Conservation (phyloP, 2,797 vertebrate genomes). For the Erethizon dorsatum region DNA sequence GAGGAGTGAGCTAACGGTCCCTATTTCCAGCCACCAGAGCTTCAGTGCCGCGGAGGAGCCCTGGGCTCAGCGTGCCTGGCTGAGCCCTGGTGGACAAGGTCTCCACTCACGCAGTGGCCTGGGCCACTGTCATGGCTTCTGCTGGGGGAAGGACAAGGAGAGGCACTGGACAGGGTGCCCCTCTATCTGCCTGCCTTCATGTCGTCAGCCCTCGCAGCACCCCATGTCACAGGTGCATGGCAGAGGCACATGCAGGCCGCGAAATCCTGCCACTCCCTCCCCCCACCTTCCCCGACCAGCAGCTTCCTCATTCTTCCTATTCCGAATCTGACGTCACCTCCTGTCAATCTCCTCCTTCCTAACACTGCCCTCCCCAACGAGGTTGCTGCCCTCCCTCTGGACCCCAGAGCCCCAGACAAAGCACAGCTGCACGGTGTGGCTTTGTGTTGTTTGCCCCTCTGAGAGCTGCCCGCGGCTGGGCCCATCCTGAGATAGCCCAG, state of each 20-base stretch:
- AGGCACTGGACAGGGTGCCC: background rate
- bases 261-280: background rate
- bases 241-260: background rate
- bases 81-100: background rate
- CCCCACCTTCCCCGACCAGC: background rate
- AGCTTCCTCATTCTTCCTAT: background rate
- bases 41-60: background rate
- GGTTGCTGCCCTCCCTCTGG: background rate
- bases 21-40: background rate
- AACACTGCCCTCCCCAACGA: background rate
- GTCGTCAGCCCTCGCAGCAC: background rate
- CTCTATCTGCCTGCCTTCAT: background rate
- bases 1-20: background rate
- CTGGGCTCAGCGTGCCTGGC: background rate
- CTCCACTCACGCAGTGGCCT: background rate
- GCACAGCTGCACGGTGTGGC: background rate
- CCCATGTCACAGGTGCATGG: background rate
- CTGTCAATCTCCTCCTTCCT: background rate
- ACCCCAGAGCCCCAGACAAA: background rate
- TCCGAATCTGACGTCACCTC: background rate
- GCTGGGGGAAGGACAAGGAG: background rate
- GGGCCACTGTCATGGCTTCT: background rate
- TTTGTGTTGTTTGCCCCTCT: background rate
- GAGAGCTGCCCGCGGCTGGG: background rate
- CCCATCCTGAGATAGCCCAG: background rate